Conservation (phyloP, 1,140 invertebrate genomes). For the Oedothorax gibbosus region DNA sequence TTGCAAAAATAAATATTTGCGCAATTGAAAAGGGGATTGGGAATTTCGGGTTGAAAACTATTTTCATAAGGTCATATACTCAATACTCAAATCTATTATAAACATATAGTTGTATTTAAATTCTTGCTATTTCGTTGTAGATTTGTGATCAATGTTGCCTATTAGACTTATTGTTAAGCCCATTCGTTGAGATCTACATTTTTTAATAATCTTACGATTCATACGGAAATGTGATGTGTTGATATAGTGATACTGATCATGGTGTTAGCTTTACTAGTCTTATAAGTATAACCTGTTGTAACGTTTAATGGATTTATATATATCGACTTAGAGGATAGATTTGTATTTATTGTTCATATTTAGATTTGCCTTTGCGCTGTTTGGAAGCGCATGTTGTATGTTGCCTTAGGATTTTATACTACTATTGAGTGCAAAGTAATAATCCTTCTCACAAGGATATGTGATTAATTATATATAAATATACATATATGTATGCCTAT, state of each 20-base stretch:
- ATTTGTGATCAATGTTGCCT: conserved; percentile 30
- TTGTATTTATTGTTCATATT: conserved; percentile 61
- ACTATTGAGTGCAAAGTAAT: conserved; percentile 40
- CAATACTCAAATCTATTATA: too few species aligned
- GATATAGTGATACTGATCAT: conserved; percentile 53
- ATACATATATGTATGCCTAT: conserved; percentile 43
- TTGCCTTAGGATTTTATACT: conserved; percentile 61
- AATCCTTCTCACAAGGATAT: conserved; percentile 40
- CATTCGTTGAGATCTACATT: conserved; percentile 25
- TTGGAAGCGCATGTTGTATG: conserved; percentile 30
- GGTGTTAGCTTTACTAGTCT: conserved; percentile 62
- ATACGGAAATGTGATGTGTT: conserved; percentile 50
- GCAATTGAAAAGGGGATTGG: too few species aligned
- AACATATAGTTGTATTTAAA: too few species aligned
- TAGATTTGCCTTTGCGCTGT: conserved; percentile 38
- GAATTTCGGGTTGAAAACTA: too few species aligned
- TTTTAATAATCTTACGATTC: conserved; percentile 46
- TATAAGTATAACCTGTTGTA: conserved; percentile 56
- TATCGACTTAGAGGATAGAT: conserved; percentile 55
- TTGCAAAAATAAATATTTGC: too few species aligned
- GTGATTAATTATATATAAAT: conserved; percentile 51
- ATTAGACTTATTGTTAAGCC: conserved; percentile 33
- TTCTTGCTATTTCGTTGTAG: conserved; percentile 3
- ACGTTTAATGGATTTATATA: conserved; percentile 52
- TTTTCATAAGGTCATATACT: too few species aligned